phyloP scores from a whole-genome alignment of 2,888 invertebrate genomes.

The Cheilosia pagana region DNA sequence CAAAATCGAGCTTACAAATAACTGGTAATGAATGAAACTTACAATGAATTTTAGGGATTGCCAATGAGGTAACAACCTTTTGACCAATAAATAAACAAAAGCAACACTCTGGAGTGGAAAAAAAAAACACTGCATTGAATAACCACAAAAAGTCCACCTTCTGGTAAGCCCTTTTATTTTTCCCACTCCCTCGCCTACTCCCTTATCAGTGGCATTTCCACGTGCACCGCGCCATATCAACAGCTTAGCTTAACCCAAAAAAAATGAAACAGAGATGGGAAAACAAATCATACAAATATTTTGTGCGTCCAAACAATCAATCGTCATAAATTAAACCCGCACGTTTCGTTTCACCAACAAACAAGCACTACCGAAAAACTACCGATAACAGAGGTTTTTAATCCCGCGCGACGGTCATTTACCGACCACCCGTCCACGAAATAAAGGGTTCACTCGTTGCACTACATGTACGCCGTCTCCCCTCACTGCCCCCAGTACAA shows the following conservation, averaged over 20 bases:
- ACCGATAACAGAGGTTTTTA: constrained; percentile 62
- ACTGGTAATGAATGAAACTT: too few relatives aligned
- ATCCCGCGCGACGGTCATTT: constrained; percentile 57
- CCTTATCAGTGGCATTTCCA: constrained; percentile 56
- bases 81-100: too few relatives aligned
- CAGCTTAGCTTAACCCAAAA: constrained; percentile 38
- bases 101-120: too few relatives aligned
- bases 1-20: too few relatives aligned
- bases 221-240: constrained; percentile 47
- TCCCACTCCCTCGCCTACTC: constrained; percentile 6
- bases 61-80: too few relatives aligned
- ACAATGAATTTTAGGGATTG: too few relatives aligned
- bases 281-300: constrained; percentile 43
- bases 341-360: constrained; percentile 46
- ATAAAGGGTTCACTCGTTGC: constrained; percentile 32
- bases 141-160: neutral
- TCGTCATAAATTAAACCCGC: constrained; percentile 61
- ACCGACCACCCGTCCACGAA: neutral
- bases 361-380: constrained; percentile 44
- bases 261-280: neutral
- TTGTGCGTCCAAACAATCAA: constrained; percentile 43
- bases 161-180: neutral
- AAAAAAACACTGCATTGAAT: too few relatives aligned
- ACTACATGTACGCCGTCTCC: neutral
- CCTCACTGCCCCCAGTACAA: neutral